Conservation (phyloP, 1,140 invertebrate species). For the Andrena cerasifolii region DNA sequence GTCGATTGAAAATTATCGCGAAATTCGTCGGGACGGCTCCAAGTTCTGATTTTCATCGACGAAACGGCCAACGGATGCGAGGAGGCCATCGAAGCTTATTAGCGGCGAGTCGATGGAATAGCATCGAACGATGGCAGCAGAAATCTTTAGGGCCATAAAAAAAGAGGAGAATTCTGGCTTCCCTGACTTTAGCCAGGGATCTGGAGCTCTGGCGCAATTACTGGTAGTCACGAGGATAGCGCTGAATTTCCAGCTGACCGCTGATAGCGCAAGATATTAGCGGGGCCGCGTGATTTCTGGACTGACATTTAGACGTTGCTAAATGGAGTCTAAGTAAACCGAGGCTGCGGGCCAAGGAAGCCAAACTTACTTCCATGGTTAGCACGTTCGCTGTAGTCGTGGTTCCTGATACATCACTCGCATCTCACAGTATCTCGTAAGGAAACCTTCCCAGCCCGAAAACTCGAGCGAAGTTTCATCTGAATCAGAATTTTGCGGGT, state of each 20-base stretch:
- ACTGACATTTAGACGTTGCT: conserved; percentile 51
- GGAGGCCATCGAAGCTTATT: background rate
- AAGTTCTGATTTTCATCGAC: too few relatives aligned
- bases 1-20: conserved; percentile 38
- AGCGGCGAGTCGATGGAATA: conserved; percentile 3
- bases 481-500: too few relatives aligned
- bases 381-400: too few relatives aligned
- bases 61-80: too few relatives aligned
- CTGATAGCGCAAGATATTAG: background rate
- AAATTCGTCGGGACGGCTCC: background rate
- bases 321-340: conserved; percentile 20
- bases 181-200: conserved; percentile 9
- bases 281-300: background rate
- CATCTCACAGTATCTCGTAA: too few relatives aligned
- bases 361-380: too few relatives aligned
- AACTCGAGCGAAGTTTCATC: too few relatives aligned
- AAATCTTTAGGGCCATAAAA: background rate
- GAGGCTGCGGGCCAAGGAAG: background rate
- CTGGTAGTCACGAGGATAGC: conserved; percentile 7
- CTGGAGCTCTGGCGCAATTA: conserved; percentile 1
- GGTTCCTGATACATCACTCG: too few relatives aligned
- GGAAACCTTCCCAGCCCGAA: too few relatives aligned
- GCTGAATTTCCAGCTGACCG: conserved; percentile 19
- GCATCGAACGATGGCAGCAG: background rate
- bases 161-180: conserved; percentile 6